Evolutionary conservation across 2,113 vertebrate genomes (phyloP), one percentile per base, ranked within the genome.

Genomic region (Gavialis gangeticus): DNA sequence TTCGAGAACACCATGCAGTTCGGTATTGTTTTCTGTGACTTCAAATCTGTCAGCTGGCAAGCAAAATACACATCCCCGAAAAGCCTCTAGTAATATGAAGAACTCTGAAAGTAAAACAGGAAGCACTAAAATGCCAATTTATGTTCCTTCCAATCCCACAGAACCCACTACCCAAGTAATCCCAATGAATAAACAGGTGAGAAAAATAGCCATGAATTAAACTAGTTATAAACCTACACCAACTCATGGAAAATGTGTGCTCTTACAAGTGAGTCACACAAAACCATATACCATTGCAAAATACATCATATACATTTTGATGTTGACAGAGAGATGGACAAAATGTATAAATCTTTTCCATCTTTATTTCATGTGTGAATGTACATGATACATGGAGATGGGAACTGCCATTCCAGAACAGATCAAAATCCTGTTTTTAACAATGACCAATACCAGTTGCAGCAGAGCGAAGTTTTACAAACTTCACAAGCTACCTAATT

Each of bases 181-280:
- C 57, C 85, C 81, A 0, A 37, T 96, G 60, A 97, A 92, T 89
- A 98, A 98, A 96, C 98, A 98, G 98, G 98, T 98, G 94, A 96
- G 82, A 79, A 12, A 46, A 0, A 25, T 14, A 83, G 14, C 77
- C 54, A 18, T 16, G 21, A 86, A 71, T 3, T 56, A 30, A 64
- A 56, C 3, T 56, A 71, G 88, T 64, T 46, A 28, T 22, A 79
- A 18, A 16, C 46, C 30, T 90, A 58, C 10, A 16, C 37, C 88
- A 28, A n/a, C 25, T 67, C 25, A 22, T 62, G 82, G 75, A 90
- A 75, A 76, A 73, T 12, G 8, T 0, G 11, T 24, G 62, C 17
- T 13, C 5, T 5, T 85, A 60, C 8, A 90, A 87, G 10, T 34
- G 86, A 21, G 34, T 78, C 69, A 79, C 84, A 34, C 17, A 63